These are phyloP conservation scores for Pyrrhia umbra DNA, from an alignment of 2,888 invertebrate genomes.

Conservation along the genomic window DNA sequence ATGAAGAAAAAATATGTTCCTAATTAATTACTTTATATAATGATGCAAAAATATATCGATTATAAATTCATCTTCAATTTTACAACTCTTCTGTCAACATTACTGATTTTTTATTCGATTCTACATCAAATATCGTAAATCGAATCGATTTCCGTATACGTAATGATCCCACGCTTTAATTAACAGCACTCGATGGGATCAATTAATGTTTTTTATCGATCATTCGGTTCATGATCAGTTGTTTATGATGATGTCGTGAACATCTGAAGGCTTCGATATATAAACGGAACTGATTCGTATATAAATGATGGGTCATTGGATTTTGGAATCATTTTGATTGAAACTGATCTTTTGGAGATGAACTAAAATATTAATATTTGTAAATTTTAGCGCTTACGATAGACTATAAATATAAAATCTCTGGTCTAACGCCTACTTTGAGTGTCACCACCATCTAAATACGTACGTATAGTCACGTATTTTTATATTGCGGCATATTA, in stretches of 20 bases:
- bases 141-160: constrained; percentile 63
- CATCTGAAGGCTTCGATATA: constrained; percentile 66
- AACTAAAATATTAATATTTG: too few species aligned
- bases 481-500: too few species aligned
- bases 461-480: too few species aligned
- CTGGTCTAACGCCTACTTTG: too few species aligned
- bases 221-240: constrained; percentile 64
- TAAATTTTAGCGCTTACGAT: too few species aligned
- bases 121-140: constrained; percentile 53
- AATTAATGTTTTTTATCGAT: constrained; percentile 73
- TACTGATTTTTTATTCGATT: constrained; percentile 49
- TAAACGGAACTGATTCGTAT: constrained; percentile 68
- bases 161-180: constrained; percentile 67
- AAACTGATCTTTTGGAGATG: background rate
- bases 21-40: constrained; percentile 29
- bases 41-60: constrained; percentile 23
- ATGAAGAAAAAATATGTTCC: constrained; percentile 31
- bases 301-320: constrained; percentile 45
- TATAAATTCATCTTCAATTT: constrained; percentile 35
- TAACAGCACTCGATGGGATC: constrained; percentile 70
- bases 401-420: too few species aligned
- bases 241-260: constrained; percentile 70
- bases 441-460: too few species aligned
- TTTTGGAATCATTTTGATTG: constrained; percentile 22
- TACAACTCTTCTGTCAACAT: constrained; percentile 55